phyloP scores from a whole-genome alignment of 2,888 invertebrate species.

The Plebejus anna region DNA sequence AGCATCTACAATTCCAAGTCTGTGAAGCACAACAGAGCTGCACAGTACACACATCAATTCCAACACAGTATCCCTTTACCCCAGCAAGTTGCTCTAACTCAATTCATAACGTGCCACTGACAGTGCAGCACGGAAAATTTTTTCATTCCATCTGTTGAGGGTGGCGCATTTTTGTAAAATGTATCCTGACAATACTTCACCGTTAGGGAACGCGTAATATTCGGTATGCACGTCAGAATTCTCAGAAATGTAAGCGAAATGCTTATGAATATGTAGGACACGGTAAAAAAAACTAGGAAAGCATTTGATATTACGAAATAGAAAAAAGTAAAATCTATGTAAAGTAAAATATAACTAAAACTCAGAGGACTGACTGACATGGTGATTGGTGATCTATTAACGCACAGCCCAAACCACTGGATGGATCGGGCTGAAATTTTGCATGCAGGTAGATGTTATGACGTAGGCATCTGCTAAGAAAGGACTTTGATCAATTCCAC shows the following conservation, averaged over 20 bases:
- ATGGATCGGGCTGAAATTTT: no score
- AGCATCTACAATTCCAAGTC: background rate
- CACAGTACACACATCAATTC: constrained; percentile 68
- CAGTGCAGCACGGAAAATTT: constrained; percentile 51
- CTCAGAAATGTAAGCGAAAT: background rate
- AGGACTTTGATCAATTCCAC: no score
- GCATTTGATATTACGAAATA: background rate
- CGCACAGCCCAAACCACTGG: no score
- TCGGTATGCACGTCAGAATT: background rate
- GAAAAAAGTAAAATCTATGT: background rate
- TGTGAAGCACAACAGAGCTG: background rate
- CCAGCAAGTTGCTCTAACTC: constrained; percentile 65
- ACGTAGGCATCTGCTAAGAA: no score
- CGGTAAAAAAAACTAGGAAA: background rate
- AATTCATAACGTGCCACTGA: constrained; percentile 58
- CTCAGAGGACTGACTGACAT: no score
- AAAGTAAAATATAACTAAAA: background rate
- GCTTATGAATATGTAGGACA: background rate
- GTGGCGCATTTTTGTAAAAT: constrained; percentile 29
- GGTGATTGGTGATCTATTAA: no score
- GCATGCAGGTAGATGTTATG: no score
- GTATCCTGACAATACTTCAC: constrained; percentile 27
- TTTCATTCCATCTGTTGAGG: constrained; percentile 47
- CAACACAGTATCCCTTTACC: constrained; percentile 54
- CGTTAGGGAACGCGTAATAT: constrained; percentile 26